These are phyloP conservation scores for Lacanobia wlatinum DNA, from an alignment of 2,888 invertebrate genomes.

Conservation along the genomic window DNA sequence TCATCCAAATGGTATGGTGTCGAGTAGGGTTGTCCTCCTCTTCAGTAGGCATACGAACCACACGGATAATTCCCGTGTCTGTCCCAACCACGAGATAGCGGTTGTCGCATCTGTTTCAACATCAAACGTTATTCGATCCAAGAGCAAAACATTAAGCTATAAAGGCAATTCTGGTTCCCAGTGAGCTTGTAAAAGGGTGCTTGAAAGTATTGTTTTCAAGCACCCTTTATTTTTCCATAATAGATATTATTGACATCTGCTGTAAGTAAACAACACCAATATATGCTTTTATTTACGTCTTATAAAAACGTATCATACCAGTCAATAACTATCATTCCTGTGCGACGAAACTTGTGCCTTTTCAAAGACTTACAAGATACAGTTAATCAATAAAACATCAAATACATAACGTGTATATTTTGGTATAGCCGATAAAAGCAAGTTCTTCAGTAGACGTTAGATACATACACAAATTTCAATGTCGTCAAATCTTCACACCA, in stretches of 20 bases:
- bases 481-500: constrained; percentile 84
- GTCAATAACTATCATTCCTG: too few relatives aligned
- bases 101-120: constrained; percentile 76
- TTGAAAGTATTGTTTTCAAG: too few relatives aligned
- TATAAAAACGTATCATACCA: too few relatives aligned
- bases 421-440: background rate
- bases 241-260: too few relatives aligned
- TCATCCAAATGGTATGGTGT: constrained; percentile 78
- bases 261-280: too few relatives aligned
- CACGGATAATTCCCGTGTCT: constrained; percentile 84
- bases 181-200: too few relatives aligned
- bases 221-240: too few relatives aligned
- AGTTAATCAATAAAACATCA: background rate
- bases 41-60: constrained; percentile 82
- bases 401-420: background rate
- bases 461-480: constrained; percentile 78
- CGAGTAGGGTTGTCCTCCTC: constrained; percentile 80
- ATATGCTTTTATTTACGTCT: too few relatives aligned
- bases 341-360: too few relatives aligned
- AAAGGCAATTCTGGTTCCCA: too few relatives aligned
- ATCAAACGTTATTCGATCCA: background rate
- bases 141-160: too few relatives aligned
- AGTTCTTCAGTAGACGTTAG: background rate
- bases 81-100: constrained; percentile 83
- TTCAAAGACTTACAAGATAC: background rate